These are phyloP conservation scores for Mus minutoides DNA, from an alignment of 2,797 vertebrate genomes.

Conservation along the genomic window DNA sequence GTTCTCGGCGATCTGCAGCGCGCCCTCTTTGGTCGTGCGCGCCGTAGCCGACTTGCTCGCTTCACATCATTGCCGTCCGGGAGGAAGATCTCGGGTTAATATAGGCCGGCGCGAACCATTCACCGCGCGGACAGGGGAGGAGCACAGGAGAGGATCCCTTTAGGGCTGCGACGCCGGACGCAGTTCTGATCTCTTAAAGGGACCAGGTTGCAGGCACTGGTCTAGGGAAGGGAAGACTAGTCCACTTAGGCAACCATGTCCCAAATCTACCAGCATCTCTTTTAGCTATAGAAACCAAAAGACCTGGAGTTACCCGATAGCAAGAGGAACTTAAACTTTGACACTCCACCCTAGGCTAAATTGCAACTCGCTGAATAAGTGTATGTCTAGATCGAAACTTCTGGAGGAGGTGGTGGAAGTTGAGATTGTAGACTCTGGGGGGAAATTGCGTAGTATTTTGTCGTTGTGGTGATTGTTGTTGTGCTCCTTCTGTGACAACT, in stretches of 20 bases:
- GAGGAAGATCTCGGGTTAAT: constrained; percentile 85
- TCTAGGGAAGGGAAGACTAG: neutral
- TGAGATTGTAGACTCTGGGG: constrained; percentile 49
- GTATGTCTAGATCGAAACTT: constrained; percentile 73
- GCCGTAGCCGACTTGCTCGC: neutral
- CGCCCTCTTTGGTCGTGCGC: neutral
- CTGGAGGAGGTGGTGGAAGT: constrained; percentile 59
- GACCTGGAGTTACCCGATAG: constrained; percentile 53
- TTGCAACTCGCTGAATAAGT: constrained; percentile 64
- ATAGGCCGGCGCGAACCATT: constrained; percentile 90
- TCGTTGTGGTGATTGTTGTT: neutral
- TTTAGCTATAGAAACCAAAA: constrained; percentile 22
- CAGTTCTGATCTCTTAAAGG: constrained; percentile 78
- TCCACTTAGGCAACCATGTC: neutral
- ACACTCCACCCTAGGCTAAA: constrained; percentile 68
- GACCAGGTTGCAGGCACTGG: neutral
- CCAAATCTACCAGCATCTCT: neutral
- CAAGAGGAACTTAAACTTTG: constrained; percentile 63
- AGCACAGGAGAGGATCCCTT: constrained; percentile 54
- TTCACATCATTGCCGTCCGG: constrained; percentile 76
- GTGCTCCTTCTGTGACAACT: neutral
- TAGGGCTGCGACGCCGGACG: constrained; percentile 16
- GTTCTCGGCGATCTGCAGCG: constrained; percentile 2
- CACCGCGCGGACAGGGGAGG: constrained; percentile 82
- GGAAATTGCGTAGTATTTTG: constrained; percentile 7